phyloP scores from a whole-genome alignment of 2,113 vertebrate genomes.

The Bombycilla garrulus region DNA sequence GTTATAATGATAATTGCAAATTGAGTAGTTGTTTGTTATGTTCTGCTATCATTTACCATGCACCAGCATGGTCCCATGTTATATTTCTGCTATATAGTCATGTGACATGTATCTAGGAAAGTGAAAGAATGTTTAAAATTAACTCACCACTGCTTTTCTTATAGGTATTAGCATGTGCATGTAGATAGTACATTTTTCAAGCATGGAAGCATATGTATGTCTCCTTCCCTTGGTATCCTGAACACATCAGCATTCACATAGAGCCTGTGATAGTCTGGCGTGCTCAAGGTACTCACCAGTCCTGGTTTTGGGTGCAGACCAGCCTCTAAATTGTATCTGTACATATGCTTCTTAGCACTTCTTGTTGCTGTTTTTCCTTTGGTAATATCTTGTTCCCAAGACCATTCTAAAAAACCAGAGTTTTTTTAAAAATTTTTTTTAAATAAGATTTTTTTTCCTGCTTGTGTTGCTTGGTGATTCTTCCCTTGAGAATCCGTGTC shows the following conservation, averaged over 20 bases:
- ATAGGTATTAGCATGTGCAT: background rate
- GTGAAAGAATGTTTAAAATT: background rate
- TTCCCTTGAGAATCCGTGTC: background rate
- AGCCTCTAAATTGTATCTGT: background rate
- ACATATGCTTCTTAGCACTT: background rate
- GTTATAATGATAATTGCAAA: background rate
- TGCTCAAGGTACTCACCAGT: fast-evolving
- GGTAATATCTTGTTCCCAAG: background rate
- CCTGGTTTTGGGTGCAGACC: background rate
- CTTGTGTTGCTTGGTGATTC: background rate
- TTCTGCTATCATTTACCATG: background rate
- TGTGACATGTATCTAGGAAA: background rate
- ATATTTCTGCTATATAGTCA: background rate
- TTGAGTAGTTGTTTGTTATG: background rate
- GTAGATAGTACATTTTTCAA: background rate
- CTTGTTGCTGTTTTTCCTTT: background rate
- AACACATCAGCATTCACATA: fast-evolving
- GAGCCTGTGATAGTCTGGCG: background rate
- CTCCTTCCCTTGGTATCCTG: background rate
- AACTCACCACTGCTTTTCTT: background rate
- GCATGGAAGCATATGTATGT: background rate
- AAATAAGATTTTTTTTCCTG: background rate
- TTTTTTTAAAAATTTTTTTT: background rate
- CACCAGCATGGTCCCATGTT: background rate
- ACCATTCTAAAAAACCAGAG: background rate